Evolutionary conservation across 2,888 invertebrate species (phyloP), one percentile per base, ranked within the genome.

Genomic region (Boloria selene): DNA sequence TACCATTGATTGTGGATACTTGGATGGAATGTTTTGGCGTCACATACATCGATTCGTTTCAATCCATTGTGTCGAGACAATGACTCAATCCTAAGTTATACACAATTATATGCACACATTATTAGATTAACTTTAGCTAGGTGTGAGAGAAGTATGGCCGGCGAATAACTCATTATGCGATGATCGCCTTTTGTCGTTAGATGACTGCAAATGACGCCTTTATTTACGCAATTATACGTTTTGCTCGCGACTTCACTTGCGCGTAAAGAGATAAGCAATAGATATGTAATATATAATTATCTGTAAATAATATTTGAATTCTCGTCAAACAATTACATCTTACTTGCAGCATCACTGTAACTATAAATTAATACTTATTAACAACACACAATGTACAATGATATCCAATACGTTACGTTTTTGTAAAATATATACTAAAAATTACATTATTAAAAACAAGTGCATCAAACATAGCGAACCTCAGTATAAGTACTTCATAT

Each of bases 11-110:
- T 75, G 75, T 75, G 76, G 75, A 77, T 74, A 76, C 77, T 72
- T 69, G 72, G 73, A 70, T 75, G 78, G 78, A 79, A 79, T 80
- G 79, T 77, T 76, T 78, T 79, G 77, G 76, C 77, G 77, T 77
- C 79, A 22, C 22, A 22, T 22, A 77, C 75, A 74, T 65, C 72
- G 75, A 70, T 75, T 77, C 77, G 70, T 77, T 78, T 75, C 73
- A 73, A 75, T 71, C 76, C 75, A 80, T 79, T 80, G 79, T 80
- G 61, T 69, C 64, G 55, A 74, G 63, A 77, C 75, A 76, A 77
- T 77, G 77, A 75, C 69, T 71, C 74, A 72, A 70, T 55, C 59
- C 62, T 66, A 64, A 54, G 17, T 42, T 54, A 51, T 68, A 56
- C 44, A 49, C 26, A 7, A 49, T 62, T 51, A 61, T 42, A 59